Percentiles rank a stretch among this genome's conserved stretches.
phyloP scores from a whole-genome alignment of 2,113 vertebrate species.

The Lontra canadensis region DNA sequence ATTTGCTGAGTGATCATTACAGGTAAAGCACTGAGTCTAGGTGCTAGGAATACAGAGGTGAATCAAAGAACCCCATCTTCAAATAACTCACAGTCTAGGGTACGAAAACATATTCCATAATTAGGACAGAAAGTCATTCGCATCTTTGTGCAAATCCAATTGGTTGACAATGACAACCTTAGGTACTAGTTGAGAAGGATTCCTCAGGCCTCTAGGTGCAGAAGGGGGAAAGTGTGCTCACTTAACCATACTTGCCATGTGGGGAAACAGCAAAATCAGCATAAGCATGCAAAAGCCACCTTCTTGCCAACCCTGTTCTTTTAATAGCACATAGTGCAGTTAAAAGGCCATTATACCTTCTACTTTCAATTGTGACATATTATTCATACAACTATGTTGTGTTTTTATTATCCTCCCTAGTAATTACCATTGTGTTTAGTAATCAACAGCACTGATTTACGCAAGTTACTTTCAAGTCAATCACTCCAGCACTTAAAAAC shows the following conservation, averaged over 20 bases:
- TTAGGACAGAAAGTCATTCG: not conserved
- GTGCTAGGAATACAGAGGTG: not conserved
- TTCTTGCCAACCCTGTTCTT: not conserved
- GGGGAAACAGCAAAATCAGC: not conserved
- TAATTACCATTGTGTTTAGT: constrained; percentile 77
- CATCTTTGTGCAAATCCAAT: not conserved
- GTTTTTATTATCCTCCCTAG: constrained; percentile 61
- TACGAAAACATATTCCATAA: not conserved
- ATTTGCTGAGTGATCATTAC: not conserved
- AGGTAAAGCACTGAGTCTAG: not conserved
- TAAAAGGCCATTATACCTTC: constrained; percentile 6
- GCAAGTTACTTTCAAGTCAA: constrained; percentile 74
- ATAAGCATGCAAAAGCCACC: not conserved
- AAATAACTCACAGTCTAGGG: not conserved
- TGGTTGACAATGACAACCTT: not conserved
- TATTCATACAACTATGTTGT: not conserved
- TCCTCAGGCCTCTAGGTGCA: not conserved
- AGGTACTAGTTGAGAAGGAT: not conserved
- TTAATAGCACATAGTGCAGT: not conserved
- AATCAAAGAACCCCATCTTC: not conserved
- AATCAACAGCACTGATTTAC: constrained; percentile 78
- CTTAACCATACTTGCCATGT: not conserved
- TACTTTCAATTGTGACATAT: constrained; percentile 48
- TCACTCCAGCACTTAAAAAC: constrained; percentile 70
- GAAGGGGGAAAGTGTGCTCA: not conserved